Base-by-base conservation (phyloP, 2,888 invertebrate genomes). In the Norana najaformis region DNA sequence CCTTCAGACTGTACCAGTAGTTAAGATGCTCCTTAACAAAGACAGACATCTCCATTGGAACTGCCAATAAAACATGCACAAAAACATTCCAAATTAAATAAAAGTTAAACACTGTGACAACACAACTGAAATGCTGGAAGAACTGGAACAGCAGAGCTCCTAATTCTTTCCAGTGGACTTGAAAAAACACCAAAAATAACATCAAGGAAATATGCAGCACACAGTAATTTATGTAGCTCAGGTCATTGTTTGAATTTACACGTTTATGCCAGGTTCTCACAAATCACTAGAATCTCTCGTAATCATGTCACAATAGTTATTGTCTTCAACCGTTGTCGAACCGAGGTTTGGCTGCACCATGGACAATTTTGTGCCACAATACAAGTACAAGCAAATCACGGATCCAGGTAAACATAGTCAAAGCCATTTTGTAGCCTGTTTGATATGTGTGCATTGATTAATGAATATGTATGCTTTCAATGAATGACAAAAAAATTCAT, bases 1-100 rank as follows among this genome's bases (percentile, higher is more conserved):
- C 97, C 89, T 97, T 96, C 4, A 97, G 95, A 36, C 97, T 97
- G 95, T 98, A 98, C 98, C 98, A 98, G 91, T 97, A 96, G 95
- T 98, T 98, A 93, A 97, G 97, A 94, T 97, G 97, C 94, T 98
- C 98, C 88, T 97, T 95, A 6, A 96, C 96, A 90, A 97, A 96
- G 91, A 97, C 96, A 35, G 97, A 96, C 95, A 97, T 96, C 95
- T 98, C 97, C 93, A 96, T 95, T 53, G 98, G 97, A 96, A 97
- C 98, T 98, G 96, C 8, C 0, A 1, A 88, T 34, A 90, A 37
- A 88, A 88, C n/a, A 88, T n/a, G 34, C 95, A 90, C 35, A 90
- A 20, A 88, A 36, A 88, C 88, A 88, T n/a, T n/a, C n/a, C n/a
- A 8, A 69, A 30, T 16, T 69, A n/a, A 8, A n/a, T 16, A 69